phyloP scores from a whole-genome alignment of 2,113 vertebrate genomes.

The Anoplopoma fimbria region DNA sequence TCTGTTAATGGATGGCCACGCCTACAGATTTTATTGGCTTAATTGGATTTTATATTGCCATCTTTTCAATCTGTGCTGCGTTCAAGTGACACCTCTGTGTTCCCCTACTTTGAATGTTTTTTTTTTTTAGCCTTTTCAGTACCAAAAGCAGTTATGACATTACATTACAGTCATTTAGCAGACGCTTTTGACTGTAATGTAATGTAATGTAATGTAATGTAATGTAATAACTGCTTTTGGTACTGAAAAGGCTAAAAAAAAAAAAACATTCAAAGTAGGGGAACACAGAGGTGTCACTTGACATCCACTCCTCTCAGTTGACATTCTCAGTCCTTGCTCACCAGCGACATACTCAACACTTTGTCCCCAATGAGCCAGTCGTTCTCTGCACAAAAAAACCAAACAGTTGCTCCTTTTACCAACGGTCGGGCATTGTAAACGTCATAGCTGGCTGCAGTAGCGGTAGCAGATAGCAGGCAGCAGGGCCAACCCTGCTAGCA shows the following conservation, averaged over 20 bases:
- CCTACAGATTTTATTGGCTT: neutral
- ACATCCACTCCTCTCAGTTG: neutral
- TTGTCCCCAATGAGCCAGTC: too few species aligned
- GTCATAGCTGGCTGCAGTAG: neutral
- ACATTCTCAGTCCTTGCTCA: neutral
- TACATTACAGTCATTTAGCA: too few species aligned
- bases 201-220: too few species aligned
- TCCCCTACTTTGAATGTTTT: neutral
- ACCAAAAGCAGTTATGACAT: neutral
- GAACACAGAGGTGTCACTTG: neutral
- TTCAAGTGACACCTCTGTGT: neutral
- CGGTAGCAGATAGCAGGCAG: too few species aligned
- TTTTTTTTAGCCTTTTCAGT: neutral
- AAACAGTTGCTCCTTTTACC: too few species aligned
- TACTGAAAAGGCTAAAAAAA: neutral
- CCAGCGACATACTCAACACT: neutral
- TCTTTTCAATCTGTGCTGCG: neutral
- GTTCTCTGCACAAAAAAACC: too few species aligned
- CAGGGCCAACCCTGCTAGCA: too few species aligned
- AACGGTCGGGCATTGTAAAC: neutral
- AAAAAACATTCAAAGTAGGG: neutral
- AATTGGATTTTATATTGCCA: neutral
- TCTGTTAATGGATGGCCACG: neutral
- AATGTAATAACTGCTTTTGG: neutral
- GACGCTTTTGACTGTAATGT: too few species aligned